These are phyloP conservation scores for Schrankia costaestrigalis DNA, from an alignment of 2,888 invertebrate genomes.

Conservation along the genomic window DNA sequence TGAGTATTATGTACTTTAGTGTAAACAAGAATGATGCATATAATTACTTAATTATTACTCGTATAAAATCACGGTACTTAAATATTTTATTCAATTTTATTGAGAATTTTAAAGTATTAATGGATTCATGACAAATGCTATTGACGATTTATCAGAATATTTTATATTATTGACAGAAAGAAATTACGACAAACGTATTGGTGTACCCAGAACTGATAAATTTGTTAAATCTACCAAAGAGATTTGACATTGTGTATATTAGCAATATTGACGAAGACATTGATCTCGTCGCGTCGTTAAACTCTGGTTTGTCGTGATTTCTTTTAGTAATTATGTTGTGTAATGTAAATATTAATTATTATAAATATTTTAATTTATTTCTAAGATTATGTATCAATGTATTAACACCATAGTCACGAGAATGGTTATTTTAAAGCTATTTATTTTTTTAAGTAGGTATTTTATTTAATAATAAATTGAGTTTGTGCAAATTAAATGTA, in stretches of 20 bases:
- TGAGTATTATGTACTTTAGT: slow-evolving; percentile 31
- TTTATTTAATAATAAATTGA: slow-evolving; percentile 68
- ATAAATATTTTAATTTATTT: slow-evolving; percentile 52
- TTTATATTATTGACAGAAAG: slow-evolving; percentile 39
- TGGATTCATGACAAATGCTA: slow-evolving; percentile 52
- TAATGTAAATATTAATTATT: slow-evolving; percentile 53
- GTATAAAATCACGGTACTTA: slow-evolving; percentile 54
- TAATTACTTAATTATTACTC: slow-evolving; percentile 19
- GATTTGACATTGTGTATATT: slow-evolving; percentile 33
- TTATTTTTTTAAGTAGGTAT: slow-evolving; percentile 72
- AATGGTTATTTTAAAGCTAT: slow-evolving; percentile 72
- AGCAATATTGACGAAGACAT: slow-evolving; percentile 25
- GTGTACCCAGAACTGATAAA: slow-evolving; percentile 24
- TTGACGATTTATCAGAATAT: slow-evolving; percentile 35
- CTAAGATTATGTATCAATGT: slow-evolving; percentile 60
- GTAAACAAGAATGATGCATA: slow-evolving; percentile 22
- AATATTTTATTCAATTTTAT: slow-evolving; percentile 36
- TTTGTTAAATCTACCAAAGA: slow-evolving; percentile 26
- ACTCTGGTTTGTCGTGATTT: slow-evolving; percentile 44
- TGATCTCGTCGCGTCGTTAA: slow-evolving; percentile 19
- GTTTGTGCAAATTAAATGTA: slow-evolving; percentile 71
- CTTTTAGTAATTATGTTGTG: slow-evolving; percentile 42
- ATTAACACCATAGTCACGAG: slow-evolving; percentile 64
- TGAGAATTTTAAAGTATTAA: slow-evolving; percentile 38
- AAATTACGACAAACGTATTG: slow-evolving; percentile 46